phyloP scores from a whole-genome alignment of 2,888 invertebrate genomes.

The Galerucella pusilla region DNA sequence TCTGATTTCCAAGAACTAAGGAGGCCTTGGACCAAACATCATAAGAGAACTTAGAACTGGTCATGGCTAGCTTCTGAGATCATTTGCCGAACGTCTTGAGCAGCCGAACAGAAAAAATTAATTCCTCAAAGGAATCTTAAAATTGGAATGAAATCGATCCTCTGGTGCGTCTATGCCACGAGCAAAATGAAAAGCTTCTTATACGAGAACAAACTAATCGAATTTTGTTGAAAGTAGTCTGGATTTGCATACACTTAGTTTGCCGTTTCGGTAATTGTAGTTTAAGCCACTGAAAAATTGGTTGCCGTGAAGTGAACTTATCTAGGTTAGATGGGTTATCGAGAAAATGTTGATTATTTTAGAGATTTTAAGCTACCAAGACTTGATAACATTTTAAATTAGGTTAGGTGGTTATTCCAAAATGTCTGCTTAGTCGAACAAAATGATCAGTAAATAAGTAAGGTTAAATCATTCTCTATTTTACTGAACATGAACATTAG shows the following conservation, averaged over 20 bases:
- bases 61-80: too few species aligned
- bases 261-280: conserved; percentile 19
- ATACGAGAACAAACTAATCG: conserved; percentile 27
- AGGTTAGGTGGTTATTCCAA: too few species aligned
- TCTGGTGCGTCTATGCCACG: background rate
- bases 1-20: too few species aligned
- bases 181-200: conserved; percentile 27
- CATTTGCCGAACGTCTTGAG: too few species aligned
- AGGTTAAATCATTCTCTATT: background rate
- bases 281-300: conserved; percentile 29
- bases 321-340: background rate
- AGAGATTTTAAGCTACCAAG: background rate
- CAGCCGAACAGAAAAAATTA: too few species aligned
- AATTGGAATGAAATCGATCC: too few species aligned
- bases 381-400: background rate
- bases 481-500: too few species aligned
- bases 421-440: too few species aligned
- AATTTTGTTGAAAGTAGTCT: conserved; percentile 22
- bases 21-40: too few species aligned
- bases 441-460: background rate
- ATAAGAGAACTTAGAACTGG: too few species aligned
- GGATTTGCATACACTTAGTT: conserved; percentile 31
- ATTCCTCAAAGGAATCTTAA: too few species aligned
- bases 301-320: conserved; percentile 18
- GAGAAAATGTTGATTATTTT: background rate